A percentile compares a stretch with the other conserved stretches of the same genome.
Evolutionary conservation across 2,888 invertebrate genomes (phyloP).

Genomic region (Macropis europaea): DNA sequence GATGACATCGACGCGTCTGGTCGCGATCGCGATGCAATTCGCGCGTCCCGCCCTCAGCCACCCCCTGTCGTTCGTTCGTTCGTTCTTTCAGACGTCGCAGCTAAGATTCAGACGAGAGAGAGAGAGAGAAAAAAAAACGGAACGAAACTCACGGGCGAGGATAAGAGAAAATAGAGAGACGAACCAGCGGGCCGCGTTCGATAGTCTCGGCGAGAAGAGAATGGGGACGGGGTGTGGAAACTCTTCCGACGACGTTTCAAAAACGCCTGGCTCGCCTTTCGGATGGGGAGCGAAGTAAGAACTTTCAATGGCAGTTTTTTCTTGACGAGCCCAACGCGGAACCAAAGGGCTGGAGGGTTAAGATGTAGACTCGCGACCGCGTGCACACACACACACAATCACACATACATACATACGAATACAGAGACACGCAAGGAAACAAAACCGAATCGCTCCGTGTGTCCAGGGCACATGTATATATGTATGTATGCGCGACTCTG

Average conservation of each 20-base stretch:
- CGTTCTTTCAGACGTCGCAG: slow-evolving; percentile 9
- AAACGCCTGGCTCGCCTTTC: slow-evolving; percentile 42
- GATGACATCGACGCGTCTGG: not conserved
- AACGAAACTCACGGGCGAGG: not conserved
- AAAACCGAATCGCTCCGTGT: slow-evolving; percentile 15
- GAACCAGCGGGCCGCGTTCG: slow-evolving; percentile 14
- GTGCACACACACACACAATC: not conserved
- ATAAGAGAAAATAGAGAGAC: not conserved
- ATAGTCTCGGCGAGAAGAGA: slow-evolving; percentile 6
- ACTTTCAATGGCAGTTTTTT: slow-evolving; percentile 59
- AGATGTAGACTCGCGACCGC: slow-evolving; percentile 28
- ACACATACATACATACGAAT: too few relatives aligned
- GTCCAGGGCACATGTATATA: not conserved
- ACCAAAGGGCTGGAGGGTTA: slow-evolving; percentile 32
- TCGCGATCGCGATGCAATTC: not conserved
- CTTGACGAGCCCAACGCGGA: slow-evolving; percentile 30
- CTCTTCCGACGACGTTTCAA: slow-evolving; percentile 43
- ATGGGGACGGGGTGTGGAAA: slow-evolving; percentile 8
- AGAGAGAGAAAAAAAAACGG: not conserved
- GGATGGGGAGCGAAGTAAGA: slow-evolving; percentile 60
- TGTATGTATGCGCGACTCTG: not conserved
- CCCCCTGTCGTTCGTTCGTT: not conserved
- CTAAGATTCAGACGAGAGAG: slow-evolving; percentile 5
- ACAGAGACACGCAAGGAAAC: too few relatives aligned
- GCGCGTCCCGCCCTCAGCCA: not conserved